A percentile compares a stretch with the other conserved stretches of the same genome.
Conservation (phyloP, 2,113 vertebrate species). For the Callopanchax toddi region DNA sequence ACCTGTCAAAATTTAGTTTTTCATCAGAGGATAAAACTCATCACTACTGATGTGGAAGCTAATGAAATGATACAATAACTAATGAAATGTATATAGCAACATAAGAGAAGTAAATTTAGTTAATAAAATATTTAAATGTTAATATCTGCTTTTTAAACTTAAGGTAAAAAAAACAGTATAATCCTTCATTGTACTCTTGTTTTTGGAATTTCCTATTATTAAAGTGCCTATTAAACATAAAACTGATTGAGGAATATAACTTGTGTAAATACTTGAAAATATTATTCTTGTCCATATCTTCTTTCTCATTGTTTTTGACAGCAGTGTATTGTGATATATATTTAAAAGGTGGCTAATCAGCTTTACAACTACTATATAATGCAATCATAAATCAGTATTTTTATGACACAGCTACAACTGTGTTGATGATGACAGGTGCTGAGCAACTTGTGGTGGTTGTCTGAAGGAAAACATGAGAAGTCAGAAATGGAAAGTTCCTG, state of each 20-base stretch:
- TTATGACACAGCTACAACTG: too few species aligned
- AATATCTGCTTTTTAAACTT: too few species aligned
- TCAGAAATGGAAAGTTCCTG: too few species aligned
- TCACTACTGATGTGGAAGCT: background rate
- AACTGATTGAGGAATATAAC: background rate
- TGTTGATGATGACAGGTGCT: too few species aligned
- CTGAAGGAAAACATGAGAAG: too few species aligned
- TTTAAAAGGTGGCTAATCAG: background rate
- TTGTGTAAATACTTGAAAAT: background rate
- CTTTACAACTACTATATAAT: background rate
- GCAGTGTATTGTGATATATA: too few species aligned
- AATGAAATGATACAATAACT: background rate
- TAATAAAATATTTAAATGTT: too few species aligned
- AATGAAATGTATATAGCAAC: background rate
- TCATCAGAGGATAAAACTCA: background rate
- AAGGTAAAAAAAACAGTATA: too few species aligned
- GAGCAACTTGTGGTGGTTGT: too few species aligned
- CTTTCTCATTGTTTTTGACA: too few species aligned
- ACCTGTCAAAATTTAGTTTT: too few species aligned
- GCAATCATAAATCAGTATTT: background rate
- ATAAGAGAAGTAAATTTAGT: background rate
- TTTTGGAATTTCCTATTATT: background rate
- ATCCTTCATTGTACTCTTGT: too few species aligned
- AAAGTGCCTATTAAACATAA: constrained; percentile 1
- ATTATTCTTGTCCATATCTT: background rate